These are phyloP conservation scores for Saccostrea echinata DNA, from an alignment of 1,140 invertebrate genomes.

Conservation along the genomic window DNA sequence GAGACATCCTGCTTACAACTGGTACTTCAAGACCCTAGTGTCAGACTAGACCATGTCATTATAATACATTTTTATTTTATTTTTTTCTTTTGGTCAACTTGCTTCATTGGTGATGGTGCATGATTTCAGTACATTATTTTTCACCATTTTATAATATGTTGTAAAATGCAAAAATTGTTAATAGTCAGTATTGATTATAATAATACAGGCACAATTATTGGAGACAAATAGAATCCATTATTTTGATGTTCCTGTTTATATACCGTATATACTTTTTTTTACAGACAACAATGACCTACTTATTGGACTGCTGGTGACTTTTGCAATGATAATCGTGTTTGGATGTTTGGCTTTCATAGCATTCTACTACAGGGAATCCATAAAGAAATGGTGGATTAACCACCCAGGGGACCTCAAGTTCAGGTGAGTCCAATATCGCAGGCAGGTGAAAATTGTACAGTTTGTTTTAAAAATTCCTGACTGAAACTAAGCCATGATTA, in stretches of 20 bases:
- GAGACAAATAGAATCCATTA: too few species aligned
- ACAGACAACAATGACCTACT: constrained; percentile 84
- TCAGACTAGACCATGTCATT: not conserved
- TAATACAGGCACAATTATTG: too few species aligned
- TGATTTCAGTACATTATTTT: not conserved
- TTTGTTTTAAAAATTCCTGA: too few species aligned
- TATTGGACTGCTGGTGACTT: constrained; percentile 85
- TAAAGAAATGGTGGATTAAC: constrained; percentile 67
- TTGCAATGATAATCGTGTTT: constrained; percentile 91
- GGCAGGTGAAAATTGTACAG: not conserved
- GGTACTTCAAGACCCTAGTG: too few species aligned
- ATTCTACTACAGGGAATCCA: constrained; percentile 85
- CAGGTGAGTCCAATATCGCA: constrained; percentile 50
- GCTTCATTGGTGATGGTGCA: not conserved
- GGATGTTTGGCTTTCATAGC: constrained; percentile 85
- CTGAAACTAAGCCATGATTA: too few species aligned
- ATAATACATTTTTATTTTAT: not conserved
- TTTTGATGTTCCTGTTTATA: too few species aligned
- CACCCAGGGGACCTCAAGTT: constrained; percentile 61
- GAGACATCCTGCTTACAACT: not conserved
- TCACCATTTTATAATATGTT: not conserved
- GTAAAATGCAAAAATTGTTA: too few species aligned
- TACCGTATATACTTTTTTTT: constrained; percentile 62
- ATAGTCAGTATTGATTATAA: too few species aligned
- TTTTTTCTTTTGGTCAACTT: not conserved